Evolutionary conservation across 2,797 vertebrate species (phyloP), one percentile per base, ranked within the genome.

Genomic region (Schizopygopsis malacanthus): DNA sequence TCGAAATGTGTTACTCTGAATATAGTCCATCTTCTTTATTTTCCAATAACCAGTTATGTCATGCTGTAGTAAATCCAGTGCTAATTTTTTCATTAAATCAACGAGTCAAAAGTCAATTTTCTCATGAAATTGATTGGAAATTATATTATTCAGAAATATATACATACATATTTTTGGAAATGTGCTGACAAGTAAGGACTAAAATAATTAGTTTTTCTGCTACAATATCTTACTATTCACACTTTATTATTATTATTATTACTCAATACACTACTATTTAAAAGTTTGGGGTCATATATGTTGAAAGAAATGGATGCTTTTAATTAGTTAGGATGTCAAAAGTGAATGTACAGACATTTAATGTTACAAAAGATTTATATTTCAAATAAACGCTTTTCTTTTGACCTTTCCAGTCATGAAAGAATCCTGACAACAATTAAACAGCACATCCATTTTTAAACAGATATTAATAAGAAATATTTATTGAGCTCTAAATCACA

Each of bases 161-260:
- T 71, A 69, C 18, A 3, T 28, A 6, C 1, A 28, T 15, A 7
- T 52, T 56, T 56, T 61, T 28, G 0, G 10, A 63, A 65, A 47
- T 63, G 56, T 43, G 45, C 56, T 47, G 8, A 65, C 41, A 63
- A 63, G 70, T 45, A 72, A 73, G 25, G 25, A 81, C 61, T 52
- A 20, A 63, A 80, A 80, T 50, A 67, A 69, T 52, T 52, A 39
- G 20, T 20, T 81, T 47, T 16, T 20, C 56, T 63, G 15, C 22
- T 79, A n/a, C 37, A 61, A 6, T 45, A 39, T 78, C 52, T 15
- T 59, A 78, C 12, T 65, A 25, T 79, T 20, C 56, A 41, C 16
- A 72, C 1, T 25, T 71, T 13, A 47, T 10, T 73, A 73, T 71
- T 13, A 47, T 10, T 73, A 73, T 47, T 16, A 16, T 72, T 28